These are phyloP conservation scores for Rhadina sibilatrix DNA, from an alignment of 2,113 vertebrate species.

Conservation along the genomic window DNA sequence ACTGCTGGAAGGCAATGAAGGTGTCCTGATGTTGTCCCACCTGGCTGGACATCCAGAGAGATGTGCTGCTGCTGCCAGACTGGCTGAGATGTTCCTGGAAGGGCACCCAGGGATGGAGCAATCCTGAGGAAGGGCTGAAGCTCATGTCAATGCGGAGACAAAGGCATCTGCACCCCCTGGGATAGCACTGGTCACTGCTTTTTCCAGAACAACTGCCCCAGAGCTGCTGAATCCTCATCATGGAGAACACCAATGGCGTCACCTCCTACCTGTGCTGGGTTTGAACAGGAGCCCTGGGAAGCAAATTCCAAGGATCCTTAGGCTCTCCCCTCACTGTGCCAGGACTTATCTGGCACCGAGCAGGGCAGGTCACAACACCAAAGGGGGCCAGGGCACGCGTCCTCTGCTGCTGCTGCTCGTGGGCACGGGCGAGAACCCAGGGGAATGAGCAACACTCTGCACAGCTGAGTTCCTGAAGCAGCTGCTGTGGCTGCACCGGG, in stretches of 20 bases:
- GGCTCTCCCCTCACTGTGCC: neutral
- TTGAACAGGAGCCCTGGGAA: neutral
- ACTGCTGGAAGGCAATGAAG: neutral
- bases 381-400: neutral
- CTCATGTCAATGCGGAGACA: neutral
- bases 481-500: rapidly evolving
- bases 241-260: neutral
- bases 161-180: neutral
- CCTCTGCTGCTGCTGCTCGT: neutral
- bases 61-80: neutral
- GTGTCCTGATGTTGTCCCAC: neutral
- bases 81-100: neutral
- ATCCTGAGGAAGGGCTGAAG: neutral
- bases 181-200: rapidly evolving
- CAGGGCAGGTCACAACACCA: rapidly evolving
- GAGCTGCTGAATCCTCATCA: neutral
- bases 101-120: neutral
- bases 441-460: rapidly evolving
- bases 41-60: neutral
- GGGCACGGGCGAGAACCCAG: neutral
- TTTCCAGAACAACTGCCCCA: neutral
- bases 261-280: rapidly evolving
- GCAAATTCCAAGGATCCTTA: neutral
- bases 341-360: rapidly evolving
- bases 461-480: rapidly evolving